These are phyloP conservation scores for Macroramphosus scolopax DNA, from an alignment of 2,797 vertebrate species.

Conservation along the genomic window DNA sequence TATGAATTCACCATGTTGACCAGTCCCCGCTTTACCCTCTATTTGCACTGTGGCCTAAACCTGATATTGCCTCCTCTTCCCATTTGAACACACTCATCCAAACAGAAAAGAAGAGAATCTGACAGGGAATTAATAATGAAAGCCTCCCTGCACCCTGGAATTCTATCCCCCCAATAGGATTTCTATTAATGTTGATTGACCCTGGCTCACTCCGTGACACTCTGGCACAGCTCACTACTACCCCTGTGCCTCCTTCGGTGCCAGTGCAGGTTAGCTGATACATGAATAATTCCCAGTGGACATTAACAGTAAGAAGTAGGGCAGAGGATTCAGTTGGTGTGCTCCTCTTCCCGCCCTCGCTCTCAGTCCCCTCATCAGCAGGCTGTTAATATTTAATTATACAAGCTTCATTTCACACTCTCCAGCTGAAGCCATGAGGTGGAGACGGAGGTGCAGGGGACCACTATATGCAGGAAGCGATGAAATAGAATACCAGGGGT, in stretches of 20 bases:
- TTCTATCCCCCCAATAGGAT: conserved; percentile 54
- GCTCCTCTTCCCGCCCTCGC: conserved; percentile 55
- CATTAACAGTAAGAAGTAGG: conserved; percentile 74
- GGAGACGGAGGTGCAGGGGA: conserved; percentile 43
- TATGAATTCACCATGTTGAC: conserved; percentile 21
- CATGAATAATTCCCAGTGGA: conserved; percentile 72
- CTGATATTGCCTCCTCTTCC: conserved; percentile 37
- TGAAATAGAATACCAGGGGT: conserved; percentile 45
- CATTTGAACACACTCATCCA: conserved; percentile 48
- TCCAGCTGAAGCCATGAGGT: conserved; percentile 54
- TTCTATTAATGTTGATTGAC: conserved; percentile 72
- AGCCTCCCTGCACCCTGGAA: conserved; percentile 50
- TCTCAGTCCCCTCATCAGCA: conserved; percentile 73
- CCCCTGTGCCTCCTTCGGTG: conserved; percentile 55
- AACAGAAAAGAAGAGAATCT: conserved; percentile 56
- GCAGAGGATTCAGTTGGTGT: conserved; percentile 61
- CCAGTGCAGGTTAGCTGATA: conserved; percentile 69
- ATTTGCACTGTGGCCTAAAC: conserved; percentile 28
- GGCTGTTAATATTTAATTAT: conserved; percentile 80
- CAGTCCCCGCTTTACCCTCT: conserved; percentile 17
- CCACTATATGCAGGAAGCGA: conserved; percentile 33
- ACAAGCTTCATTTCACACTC: conserved; percentile 70
- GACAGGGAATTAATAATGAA: conserved; percentile 73
- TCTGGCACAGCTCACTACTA: conserved; percentile 54
- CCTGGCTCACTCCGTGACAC: conserved; percentile 53